These are phyloP conservation scores for Tribolium freemani DNA, from an alignment of 2,888 invertebrate genomes.

Conservation along the genomic window DNA sequence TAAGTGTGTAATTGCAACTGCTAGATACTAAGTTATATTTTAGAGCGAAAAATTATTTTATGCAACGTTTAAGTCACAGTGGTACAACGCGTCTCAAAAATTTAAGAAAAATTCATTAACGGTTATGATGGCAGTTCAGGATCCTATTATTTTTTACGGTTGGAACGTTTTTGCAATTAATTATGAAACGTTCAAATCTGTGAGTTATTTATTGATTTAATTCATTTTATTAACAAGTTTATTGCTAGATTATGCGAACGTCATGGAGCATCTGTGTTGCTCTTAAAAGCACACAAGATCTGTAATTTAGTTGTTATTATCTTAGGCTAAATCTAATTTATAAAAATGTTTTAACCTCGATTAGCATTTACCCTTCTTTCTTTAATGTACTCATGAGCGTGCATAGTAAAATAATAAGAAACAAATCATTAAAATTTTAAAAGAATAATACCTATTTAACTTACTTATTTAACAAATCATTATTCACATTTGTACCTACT, in stretches of 20 bases:
- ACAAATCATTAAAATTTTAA: too few relatives aligned
- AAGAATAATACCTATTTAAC: too few relatives aligned
- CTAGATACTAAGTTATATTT: not conserved
- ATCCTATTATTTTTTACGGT: not conserved
- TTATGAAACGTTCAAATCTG: not conserved
- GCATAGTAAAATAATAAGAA: too few relatives aligned
- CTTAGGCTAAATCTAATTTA: too few relatives aligned
- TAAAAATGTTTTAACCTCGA: too few relatives aligned
- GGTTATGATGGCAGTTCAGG: not conserved
- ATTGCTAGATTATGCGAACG: constrained; percentile 1
- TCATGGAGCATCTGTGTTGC: constrained; percentile 2
- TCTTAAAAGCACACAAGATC: not conserved
- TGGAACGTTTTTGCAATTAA: not conserved
- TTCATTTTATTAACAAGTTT: not conserved
- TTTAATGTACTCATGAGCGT: too few relatives aligned
- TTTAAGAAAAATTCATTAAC: not conserved
- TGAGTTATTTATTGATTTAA: not conserved
- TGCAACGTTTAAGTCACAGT: not conserved
- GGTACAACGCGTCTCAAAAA: not conserved
- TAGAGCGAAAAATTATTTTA: not conserved
- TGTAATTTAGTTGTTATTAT: too few relatives aligned
- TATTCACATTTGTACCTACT: too few relatives aligned
- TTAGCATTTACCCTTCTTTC: too few relatives aligned
- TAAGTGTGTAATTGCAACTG: not conserved
- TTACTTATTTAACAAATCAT: too few relatives aligned